Evolutionary conservation across 92 coral and sea anemone species (phyloP).

Genomic region (Nematostella vectensis): DNA sequence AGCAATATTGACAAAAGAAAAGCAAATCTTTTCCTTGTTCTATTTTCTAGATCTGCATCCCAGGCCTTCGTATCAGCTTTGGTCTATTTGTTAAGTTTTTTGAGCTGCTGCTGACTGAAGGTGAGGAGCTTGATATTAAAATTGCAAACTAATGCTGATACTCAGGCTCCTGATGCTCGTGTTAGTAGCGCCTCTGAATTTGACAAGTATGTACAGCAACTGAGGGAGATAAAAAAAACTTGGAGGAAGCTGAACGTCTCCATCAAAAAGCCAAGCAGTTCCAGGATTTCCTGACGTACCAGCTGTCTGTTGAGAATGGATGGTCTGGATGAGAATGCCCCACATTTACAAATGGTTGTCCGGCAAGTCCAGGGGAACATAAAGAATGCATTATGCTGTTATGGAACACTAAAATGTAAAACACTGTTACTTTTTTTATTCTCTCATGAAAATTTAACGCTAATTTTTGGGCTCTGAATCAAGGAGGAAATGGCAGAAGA

Average conservation of each 20-base stretch:
- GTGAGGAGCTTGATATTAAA: conserved; percentile 5
- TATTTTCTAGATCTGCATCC: conserved; percentile 4
- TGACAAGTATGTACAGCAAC: background rate
- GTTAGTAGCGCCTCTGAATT: background rate
- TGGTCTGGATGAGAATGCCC: background rate
- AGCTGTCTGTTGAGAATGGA: background rate
- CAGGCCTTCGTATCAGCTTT: conserved; percentile 13
- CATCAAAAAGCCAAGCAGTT: conserved; percentile 9
- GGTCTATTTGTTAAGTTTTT: conserved; percentile 5
- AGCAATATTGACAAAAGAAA: too few species aligned
- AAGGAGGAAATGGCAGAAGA: background rate
- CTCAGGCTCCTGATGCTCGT: too few species aligned
- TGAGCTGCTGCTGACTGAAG: conserved; percentile 3
- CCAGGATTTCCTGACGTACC: conserved; percentile 8
- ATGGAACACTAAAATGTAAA: too few species aligned
- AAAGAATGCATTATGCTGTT: background rate
- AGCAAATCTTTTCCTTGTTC: too few species aligned
- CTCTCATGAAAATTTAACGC: too few species aligned
- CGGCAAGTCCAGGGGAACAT: background rate
- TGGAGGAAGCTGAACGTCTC: background rate
- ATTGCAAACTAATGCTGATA: background rate
- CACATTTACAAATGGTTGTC: background rate
- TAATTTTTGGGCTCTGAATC: too few species aligned
- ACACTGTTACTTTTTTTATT: too few species aligned
- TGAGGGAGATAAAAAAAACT: background rate